A percentile compares a stretch with the other conserved stretches of the same genome.
These are phyloP conservation scores for Galerucella calmariensis DNA, from an alignment of 2,888 invertebrate species.

Conservation along the genomic window DNA sequence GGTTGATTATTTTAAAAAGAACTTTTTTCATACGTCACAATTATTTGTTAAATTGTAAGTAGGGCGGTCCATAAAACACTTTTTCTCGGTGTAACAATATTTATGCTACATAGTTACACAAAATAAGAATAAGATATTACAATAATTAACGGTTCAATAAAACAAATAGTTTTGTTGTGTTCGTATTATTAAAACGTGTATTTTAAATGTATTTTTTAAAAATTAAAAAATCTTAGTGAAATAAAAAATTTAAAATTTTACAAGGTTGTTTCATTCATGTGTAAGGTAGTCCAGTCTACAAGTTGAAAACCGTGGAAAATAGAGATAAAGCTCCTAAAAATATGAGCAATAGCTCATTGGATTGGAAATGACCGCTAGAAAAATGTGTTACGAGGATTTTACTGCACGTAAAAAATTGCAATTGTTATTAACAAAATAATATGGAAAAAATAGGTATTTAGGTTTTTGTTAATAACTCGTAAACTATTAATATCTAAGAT, in stretches of 20 bases:
- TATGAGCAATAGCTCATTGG: no score
- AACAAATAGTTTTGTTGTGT: background rate
- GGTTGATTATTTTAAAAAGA: background rate
- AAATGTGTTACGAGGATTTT: no score
- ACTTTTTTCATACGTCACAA: slow-evolving; percentile 17
- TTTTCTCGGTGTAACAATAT: background rate
- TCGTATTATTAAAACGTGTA: background rate
- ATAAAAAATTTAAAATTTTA: background rate
- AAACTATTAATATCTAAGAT: no score
- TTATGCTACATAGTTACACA: background rate
- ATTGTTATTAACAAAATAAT: no score
- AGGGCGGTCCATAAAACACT: slow-evolving; percentile 6
- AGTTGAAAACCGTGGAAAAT: no score
- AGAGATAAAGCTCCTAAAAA: no score
- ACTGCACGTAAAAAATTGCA: no score
- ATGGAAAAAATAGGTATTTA: no score
- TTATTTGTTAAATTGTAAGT: slow-evolving; percentile 18
- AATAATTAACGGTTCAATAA: background rate
- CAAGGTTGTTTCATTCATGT: no score
- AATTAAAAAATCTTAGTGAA: background rate
- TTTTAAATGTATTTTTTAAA: slow-evolving; percentile 3
- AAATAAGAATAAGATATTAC: background rate
- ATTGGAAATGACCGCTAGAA: no score
- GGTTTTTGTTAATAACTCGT: no score
- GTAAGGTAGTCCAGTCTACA: no score